Conservation (phyloP, 2,888 invertebrate species). For the Augochlorella aurata region DNA sequence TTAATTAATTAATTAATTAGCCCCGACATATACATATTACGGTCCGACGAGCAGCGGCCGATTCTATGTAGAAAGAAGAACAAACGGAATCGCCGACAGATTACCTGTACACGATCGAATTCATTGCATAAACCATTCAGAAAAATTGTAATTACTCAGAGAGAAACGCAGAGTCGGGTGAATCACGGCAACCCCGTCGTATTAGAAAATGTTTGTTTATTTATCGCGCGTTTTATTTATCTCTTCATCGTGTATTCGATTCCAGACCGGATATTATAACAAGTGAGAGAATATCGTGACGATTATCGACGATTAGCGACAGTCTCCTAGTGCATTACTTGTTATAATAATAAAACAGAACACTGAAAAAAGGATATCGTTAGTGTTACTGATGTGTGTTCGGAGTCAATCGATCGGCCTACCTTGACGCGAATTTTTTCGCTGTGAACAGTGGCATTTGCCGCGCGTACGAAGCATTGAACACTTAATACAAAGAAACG, state of each 20-base stretch:
- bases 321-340: constrained; percentile 66
- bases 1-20: constrained; percentile 46
- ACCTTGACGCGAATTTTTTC: constrained; percentile 47
- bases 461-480: constrained; percentile 56
- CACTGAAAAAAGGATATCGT: constrained; percentile 39
- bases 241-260: constrained; percentile 55
- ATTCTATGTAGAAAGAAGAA: constrained; percentile 31
- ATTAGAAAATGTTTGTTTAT: constrained; percentile 61
- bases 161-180: constrained; percentile 30
- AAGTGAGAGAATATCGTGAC: constrained; percentile 57
- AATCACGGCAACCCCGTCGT: constrained; percentile 28
- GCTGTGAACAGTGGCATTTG: constrained; percentile 39
- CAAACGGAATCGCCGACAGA: constrained; percentile 21
- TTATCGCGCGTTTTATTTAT: constrained; percentile 66
- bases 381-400: constrained; percentile 72
- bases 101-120: constrained; percentile 11
- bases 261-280: constrained; percentile 61
- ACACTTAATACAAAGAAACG: constrained; percentile 61
- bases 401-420: constrained; percentile 65
- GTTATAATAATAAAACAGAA: constrained; percentile 69
- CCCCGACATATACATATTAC: constrained; percentile 25
- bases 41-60: constrained; percentile 21
- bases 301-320: constrained; percentile 34
- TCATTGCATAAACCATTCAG: neutral
- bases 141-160: constrained; percentile 50